Evolutionary conservation across 2,888 invertebrate genomes (phyloP).

Genomic region (Mellilla xanthometata): DNA sequence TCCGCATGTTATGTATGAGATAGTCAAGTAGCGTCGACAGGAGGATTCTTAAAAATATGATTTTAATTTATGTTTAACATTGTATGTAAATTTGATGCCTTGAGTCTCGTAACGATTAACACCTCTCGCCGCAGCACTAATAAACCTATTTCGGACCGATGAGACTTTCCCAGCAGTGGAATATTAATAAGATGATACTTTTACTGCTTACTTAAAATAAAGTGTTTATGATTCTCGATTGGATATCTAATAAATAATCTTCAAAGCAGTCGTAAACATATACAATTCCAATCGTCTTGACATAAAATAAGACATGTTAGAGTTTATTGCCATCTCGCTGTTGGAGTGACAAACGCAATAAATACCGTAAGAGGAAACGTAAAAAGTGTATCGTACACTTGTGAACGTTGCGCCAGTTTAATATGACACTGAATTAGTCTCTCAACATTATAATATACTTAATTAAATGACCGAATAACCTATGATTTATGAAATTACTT

Average conservation of each 20-base stretch:
- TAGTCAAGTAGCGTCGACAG: slow-evolving; percentile 10
- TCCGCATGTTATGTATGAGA: slow-evolving; percentile 10
- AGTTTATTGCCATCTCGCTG: slow-evolving; percentile 56
- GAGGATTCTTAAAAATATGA: slow-evolving; percentile 1
- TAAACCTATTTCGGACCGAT: slow-evolving; percentile 17
- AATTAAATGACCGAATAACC: slow-evolving; percentile 36
- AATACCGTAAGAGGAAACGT: slow-evolving; percentile 64
- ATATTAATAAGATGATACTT: slow-evolving; percentile 27
- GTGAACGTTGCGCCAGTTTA: slow-evolving; percentile 56
- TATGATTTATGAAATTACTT: not conserved
- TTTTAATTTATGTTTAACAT: slow-evolving; percentile 13
- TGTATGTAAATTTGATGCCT: slow-evolving; percentile 15
- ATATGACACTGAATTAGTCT: slow-evolving; percentile 66
- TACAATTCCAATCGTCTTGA: slow-evolving; percentile 44
- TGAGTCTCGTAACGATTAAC: slow-evolving; percentile 14
- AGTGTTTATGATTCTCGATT: slow-evolving; percentile 40
- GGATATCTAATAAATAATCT: slow-evolving; percentile 46
- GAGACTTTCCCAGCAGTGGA: slow-evolving; percentile 24
- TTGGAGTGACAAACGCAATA: slow-evolving; percentile 65
- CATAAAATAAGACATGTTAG: slow-evolving; percentile 52
- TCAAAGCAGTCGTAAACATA: slow-evolving; percentile 50
- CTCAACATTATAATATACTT: slow-evolving; percentile 64
- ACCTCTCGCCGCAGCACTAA: slow-evolving; percentile 11
- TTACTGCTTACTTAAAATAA: slow-evolving; percentile 36
- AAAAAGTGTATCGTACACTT: slow-evolving; percentile 67